Conservation (phyloP, 2,113 vertebrate species). For the Triplophysa siluroides region DNA sequence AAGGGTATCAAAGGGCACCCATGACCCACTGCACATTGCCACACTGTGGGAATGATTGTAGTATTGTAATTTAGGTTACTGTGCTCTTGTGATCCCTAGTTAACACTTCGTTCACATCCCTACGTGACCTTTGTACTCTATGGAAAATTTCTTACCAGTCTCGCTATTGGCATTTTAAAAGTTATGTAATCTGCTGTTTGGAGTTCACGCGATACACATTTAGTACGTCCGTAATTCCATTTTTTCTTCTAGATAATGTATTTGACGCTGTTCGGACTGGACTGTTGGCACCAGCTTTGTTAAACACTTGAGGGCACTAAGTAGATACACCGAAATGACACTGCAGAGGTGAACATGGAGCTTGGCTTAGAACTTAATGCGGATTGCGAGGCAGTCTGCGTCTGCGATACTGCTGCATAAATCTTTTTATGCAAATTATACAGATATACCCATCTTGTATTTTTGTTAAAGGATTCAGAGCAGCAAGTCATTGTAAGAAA, state of each 20-base stretch:
- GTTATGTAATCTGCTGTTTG: conserved; percentile 19
- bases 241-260: not conserved
- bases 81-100: not conserved
- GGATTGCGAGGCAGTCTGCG: too few relatives aligned
- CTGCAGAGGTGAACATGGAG: not conserved
- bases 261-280: not conserved
- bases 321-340: not conserved
- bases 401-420: not conserved
- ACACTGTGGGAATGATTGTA: not conserved
- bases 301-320: not conserved
- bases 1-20: not conserved
- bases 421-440: not conserved
- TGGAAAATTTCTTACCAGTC: not conserved
- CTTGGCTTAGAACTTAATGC: not conserved
- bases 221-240: not conserved
- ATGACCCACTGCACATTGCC: not conserved
- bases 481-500: not conserved
- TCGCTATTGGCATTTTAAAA: not conserved
- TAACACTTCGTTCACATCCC: not conserved
- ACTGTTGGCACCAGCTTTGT: not conserved
- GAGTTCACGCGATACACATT: not conserved
- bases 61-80: conserved; percentile 14
- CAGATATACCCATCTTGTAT: not conserved
- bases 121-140: conserved; percentile 44
- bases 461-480: not conserved